These are phyloP conservation scores for Psilopogon haemacephalus DNA, from an alignment of 2,113 vertebrate species.

Conservation along the genomic window DNA sequence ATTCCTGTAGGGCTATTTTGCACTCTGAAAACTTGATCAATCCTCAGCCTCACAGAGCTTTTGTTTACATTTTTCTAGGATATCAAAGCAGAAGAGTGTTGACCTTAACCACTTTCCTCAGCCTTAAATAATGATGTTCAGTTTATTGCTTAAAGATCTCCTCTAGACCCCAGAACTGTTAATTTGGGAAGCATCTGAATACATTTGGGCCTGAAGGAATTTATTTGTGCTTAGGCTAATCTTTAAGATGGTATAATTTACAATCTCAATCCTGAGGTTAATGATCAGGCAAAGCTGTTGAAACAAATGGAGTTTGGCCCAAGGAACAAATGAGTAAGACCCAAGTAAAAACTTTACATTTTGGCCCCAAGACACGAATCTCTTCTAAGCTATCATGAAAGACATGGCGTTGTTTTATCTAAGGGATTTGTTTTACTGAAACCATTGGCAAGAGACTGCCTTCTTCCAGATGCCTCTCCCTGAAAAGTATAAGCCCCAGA, in stretches of 20 bases:
- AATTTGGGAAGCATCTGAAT: not conserved
- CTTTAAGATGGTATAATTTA: not conserved
- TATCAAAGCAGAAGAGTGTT: constrained; percentile 14
- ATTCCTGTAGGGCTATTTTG: constrained; percentile 49
- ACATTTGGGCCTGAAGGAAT: not conserved
- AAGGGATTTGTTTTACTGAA: not conserved
- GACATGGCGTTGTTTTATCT: not conserved
- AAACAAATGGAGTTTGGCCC: not conserved
- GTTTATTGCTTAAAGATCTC: constrained; percentile 15
- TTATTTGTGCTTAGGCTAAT: not conserved
- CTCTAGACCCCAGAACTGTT: not conserved
- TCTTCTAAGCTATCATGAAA: not conserved
- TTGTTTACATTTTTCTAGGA: constrained; percentile 36
- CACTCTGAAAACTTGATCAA: constrained; percentile 48
- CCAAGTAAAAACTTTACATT: not conserved
- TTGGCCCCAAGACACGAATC: not conserved
- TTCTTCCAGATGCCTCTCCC: not conserved
- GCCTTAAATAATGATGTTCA: constrained; percentile 16
- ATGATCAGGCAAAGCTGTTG: not conserved
- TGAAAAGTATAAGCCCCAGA: not conserved
- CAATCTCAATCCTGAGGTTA: not conserved
- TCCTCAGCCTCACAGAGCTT: constrained; percentile 7
- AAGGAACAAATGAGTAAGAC: not conserved
- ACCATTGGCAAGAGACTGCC: not conserved
- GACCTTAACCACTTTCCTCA: constrained; percentile 3